Base-by-base conservation (phyloP, 2,888 invertebrate species). In the Diploptera punctata region DNA sequence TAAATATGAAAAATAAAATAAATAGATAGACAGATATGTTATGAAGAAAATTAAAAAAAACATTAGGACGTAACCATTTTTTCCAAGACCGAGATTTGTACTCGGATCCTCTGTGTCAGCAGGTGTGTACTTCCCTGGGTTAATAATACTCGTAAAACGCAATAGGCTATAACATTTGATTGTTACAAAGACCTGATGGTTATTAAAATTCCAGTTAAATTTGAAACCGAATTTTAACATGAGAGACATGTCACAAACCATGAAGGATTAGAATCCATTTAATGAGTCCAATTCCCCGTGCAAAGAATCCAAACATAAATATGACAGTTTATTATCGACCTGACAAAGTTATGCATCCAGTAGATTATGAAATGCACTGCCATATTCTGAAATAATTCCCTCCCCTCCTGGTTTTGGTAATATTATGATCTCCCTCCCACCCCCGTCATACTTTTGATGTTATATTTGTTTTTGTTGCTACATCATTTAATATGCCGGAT, bases 401-500 rank as follows among this genome's bases (percentile, higher is more conserved):
- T 57, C 29, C 57, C 57, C 29, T n/a, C 16, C 47, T 29, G 57
- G 21, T 57, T 57, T 57, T 57, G 57, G 57, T 57, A 57, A 57
- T 29, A 57, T 57, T 31, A 57, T 54, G 24, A 54, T 57, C 29
- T n/a, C 47, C 26, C 57, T 16, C 57, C 29, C 57, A 29, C 29
- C 21, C 57, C 57, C 2, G 1, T 57, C 57, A 57, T 57, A 57
- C 57, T 57, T 57, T 57, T 57, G 57, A 57, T 57, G 57, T 57
- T 57, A 29, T 16, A 29, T 57, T 3, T 57, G 57, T 57, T 57
- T 54, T 57, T 57, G 29, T 29, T 54, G 13, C 26, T 2, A n/a
- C 54, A 54, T 24, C 57, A 57, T 57, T 57, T 29, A 57, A 57
- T 57, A 57, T 57, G 57, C 57, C 31, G 57, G 31, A 57, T 57